Evolutionary conservation across 2,888 invertebrate species (phyloP).

Genomic region (Venustoraphidia nigricollis): DNA sequence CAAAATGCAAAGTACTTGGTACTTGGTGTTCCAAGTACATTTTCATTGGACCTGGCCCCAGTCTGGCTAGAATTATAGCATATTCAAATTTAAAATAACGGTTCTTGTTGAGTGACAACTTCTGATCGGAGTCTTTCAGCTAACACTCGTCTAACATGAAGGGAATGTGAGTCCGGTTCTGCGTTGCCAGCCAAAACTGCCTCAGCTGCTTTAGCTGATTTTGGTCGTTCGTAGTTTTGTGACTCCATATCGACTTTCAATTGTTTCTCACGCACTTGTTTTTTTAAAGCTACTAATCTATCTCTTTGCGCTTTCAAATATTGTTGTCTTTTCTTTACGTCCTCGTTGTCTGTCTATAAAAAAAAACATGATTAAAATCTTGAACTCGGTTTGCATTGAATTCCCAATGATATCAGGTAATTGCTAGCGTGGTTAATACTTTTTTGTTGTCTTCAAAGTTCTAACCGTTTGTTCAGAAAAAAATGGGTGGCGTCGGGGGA

Average conservation of each 20-base stretch:
- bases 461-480: no score
- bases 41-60: no score
- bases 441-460: no score
- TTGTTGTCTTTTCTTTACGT: conserved; percentile 63
- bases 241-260: conserved; percentile 42
- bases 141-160: conserved; percentile 68
- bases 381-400: no score
- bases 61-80: no score
- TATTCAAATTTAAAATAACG: not conserved
- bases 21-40: no score
- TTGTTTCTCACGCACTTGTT: conserved; percentile 69
- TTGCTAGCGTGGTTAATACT: no score
- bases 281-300: conserved; percentile 78
- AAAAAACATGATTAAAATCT: not conserved
- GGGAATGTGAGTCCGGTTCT: conserved; percentile 32
- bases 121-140: conserved; percentile 74
- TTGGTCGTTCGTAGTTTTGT: conserved; percentile 33
- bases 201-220: conserved; percentile 60
- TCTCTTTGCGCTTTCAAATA: conserved; percentile 83
- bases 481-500: no score
- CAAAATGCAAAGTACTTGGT: no score
- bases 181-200: conserved; percentile 40
- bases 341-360: conserved; percentile 35
- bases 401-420: no score
- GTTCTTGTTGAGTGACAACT: conserved; percentile 45